These are phyloP conservation scores for Coptodon bakossiorum DNA, from an alignment of 2,113 vertebrate genomes.

Conservation along the genomic window DNA sequence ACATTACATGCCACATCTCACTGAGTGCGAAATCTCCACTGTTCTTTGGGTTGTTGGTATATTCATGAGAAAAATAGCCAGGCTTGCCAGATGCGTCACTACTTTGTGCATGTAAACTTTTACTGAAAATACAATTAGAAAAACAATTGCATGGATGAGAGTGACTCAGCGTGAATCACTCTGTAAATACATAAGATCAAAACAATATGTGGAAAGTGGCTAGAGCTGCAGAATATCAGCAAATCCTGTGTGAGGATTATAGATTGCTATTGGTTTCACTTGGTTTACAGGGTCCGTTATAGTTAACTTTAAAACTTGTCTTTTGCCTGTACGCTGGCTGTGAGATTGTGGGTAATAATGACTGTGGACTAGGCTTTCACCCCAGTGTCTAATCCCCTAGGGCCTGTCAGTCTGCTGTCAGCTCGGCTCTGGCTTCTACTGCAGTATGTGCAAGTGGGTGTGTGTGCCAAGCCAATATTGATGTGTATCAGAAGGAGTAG, in stretches of 20 bases:
- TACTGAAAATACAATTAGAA: neutral
- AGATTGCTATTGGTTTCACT: neutral
- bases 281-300: neutral
- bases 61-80: neutral
- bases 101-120: neutral
- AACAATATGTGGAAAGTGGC: neutral
- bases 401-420: constrained; percentile 4
- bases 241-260: neutral
- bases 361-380: neutral
- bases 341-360: neutral
- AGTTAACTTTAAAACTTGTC: neutral
- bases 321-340: neutral
- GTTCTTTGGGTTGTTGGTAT: neutral
- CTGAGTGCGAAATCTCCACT: neutral
- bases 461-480: neutral
- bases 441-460: neutral
- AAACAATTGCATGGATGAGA: neutral
- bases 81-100: neutral
- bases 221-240: neutral
- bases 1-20: neutral
- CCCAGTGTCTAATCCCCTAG: neutral
- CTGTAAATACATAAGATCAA: neutral
- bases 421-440: neutral
- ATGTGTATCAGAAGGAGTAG: neutral
- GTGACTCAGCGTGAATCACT: neutral